phyloP scores from a whole-genome alignment of 2,888 invertebrate genomes.

The Morpho helenor region DNA sequence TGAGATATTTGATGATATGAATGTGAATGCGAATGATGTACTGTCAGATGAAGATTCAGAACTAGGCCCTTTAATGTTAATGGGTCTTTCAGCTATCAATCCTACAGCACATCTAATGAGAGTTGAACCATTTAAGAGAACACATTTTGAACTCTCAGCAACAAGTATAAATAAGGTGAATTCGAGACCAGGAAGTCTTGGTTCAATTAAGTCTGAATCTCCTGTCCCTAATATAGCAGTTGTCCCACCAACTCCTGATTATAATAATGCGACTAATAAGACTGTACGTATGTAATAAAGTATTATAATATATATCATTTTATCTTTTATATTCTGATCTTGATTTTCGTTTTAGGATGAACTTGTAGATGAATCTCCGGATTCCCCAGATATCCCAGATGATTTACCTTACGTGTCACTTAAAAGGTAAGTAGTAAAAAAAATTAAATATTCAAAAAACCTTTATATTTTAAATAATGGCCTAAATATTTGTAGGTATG shows the following conservation, averaged over 20 bases:
- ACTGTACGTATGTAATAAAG: conserved; percentile 52
- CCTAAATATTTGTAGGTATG: conserved; percentile 65
- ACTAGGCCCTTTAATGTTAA: conserved; percentile 82
- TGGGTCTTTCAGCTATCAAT: conserved; percentile 82
- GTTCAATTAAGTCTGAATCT: conserved; percentile 60
- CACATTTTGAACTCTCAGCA: conserved; percentile 32
- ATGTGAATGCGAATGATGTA: conserved; percentile 53
- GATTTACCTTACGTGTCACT: conserved; percentile 87
- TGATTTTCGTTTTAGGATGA: conserved; percentile 51
- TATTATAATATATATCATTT: conserved; percentile 4
- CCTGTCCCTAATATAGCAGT: conserved; percentile 85
- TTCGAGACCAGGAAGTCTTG: conserved; percentile 71
- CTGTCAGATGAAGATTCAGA: conserved; percentile 79
- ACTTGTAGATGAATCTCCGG: conserved; percentile 82
- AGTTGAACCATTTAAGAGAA: conserved; percentile 77
- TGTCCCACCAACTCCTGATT: conserved; percentile 87
- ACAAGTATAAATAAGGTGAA: conserved; percentile 46
- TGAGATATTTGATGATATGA: conserved; percentile 56
- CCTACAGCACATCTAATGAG: conserved; percentile 81
- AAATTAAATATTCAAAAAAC: not conserved
- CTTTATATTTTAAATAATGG: not conserved
- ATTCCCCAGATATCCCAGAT: conserved; percentile 84
- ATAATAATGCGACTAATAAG: conserved; percentile 56
- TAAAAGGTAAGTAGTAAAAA: conserved; percentile 65
- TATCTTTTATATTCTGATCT: conserved; percentile 2